Percentiles rank a stretch among this genome's conserved stretches.
These are phyloP conservation scores for Sigmodon hispidus DNA, from an alignment of 2,113 vertebrate genomes.

Conservation along the genomic window DNA sequence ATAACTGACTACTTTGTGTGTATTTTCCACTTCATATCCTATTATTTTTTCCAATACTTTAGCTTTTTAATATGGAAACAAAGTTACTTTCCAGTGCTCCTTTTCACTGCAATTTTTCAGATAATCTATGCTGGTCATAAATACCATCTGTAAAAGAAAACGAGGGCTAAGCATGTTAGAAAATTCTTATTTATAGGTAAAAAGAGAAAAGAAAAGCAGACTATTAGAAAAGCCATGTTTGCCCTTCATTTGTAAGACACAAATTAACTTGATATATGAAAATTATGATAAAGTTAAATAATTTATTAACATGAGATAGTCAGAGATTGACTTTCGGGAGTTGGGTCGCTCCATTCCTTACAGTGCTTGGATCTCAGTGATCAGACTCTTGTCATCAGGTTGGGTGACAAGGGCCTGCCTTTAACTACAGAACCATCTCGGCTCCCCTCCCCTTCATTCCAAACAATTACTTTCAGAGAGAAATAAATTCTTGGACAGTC, in stretches of 20 bases:
- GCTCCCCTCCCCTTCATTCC: background rate
- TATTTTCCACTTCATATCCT: conserved; percentile 59
- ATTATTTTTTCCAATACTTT: conserved; percentile 62
- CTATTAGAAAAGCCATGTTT: conserved; percentile 8
- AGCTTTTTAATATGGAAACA: conserved; percentile 54
- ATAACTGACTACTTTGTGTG: conserved; percentile 58
- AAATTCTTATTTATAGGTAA: conserved; percentile 45
- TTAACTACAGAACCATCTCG: background rate
- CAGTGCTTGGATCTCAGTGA: background rate
- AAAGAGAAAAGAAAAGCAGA: conserved; percentile 52
- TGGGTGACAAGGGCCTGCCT: background rate
- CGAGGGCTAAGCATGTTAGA: conserved; percentile 18
- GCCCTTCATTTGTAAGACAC: conserved; percentile 38
- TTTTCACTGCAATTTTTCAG: conserved; percentile 37
- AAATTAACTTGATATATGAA: background rate
- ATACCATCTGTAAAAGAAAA: conserved; percentile 52
- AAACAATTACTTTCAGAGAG: background rate
- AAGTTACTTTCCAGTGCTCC: conserved; percentile 20
- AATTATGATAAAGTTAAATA: conserved; percentile 24
- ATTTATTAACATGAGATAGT: background rate
- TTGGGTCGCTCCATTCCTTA: background rate
- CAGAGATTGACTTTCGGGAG: background rate
- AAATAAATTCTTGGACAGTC: background rate
- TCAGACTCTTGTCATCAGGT: background rate
- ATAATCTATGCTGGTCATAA: conserved; percentile 20